Conservation (phyloP, 2,797 vertebrate species). For the Leptatherina wallacei region DNA sequence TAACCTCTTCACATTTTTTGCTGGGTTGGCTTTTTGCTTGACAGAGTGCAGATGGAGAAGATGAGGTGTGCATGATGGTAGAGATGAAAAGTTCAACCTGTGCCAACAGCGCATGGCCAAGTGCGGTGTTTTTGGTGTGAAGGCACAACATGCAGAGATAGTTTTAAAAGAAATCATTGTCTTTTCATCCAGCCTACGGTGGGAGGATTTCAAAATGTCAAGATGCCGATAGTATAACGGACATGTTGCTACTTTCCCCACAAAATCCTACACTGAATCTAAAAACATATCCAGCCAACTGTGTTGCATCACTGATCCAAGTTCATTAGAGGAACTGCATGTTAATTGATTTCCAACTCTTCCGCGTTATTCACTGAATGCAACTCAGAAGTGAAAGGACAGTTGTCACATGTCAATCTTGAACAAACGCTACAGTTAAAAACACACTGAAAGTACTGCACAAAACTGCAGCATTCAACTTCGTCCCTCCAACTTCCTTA, state of each 20-base stretch:
- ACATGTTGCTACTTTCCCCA: background rate
- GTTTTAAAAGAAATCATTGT: background rate
- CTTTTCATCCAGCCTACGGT: too few relatives aligned
- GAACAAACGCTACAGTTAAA: background rate
- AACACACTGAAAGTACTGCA: background rate
- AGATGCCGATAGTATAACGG: background rate
- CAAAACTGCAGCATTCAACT: background rate
- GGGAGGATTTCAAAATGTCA: background rate
- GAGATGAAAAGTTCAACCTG: constrained; percentile 24
- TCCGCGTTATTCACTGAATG: background rate
- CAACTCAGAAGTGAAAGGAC: background rate
- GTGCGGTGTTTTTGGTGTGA: constrained; percentile 1
- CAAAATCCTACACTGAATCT: background rate
- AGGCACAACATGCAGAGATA: background rate
- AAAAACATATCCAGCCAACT: background rate
- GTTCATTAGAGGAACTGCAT: background rate
- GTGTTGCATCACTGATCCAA: background rate
- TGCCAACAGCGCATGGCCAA: constrained; percentile 1
- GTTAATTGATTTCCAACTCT: background rate
- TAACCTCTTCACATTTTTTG: constrained; percentile 40
- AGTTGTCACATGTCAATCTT: background rate
- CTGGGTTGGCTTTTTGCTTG: constrained; percentile 32
- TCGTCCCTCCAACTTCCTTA: too few relatives aligned
- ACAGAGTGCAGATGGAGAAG: constrained; percentile 35
- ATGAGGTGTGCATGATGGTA: constrained; percentile 26